phyloP scores from a whole-genome alignment of 2,113 vertebrate genomes.

The Motacilla alba region DNA sequence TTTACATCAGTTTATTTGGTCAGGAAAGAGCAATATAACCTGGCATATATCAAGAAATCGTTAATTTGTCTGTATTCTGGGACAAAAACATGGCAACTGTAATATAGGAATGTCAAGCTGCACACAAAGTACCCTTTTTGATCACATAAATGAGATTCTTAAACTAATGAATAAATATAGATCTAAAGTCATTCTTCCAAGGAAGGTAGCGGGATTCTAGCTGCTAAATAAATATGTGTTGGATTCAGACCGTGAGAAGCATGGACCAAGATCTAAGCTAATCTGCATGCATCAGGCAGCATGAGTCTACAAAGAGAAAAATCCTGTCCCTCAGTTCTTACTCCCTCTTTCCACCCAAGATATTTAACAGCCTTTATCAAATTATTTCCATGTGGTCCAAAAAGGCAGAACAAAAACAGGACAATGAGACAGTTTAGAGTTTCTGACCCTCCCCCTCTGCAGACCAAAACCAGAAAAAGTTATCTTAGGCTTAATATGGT shows the following conservation, averaged over 20 bases:
- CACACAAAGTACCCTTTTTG: not conserved
- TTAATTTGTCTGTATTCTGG: constrained; percentile 47
- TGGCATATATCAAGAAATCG: constrained; percentile 39
- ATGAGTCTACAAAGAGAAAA: not conserved
- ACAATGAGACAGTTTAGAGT: not conserved
- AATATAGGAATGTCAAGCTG: not conserved
- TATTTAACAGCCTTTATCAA: not conserved
- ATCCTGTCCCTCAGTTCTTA: not conserved
- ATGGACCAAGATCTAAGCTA: not conserved
- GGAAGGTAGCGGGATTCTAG: not conserved
- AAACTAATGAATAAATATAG: not conserved
- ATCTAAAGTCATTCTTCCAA: not conserved
- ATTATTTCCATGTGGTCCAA: not conserved
- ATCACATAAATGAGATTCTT: not conserved
- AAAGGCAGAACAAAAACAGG: not conserved
- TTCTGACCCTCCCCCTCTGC: not conserved
- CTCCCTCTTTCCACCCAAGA: not conserved
- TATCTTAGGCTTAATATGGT: not conserved
- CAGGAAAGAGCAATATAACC: constrained; percentile 52
- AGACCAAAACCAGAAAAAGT: not conserved
- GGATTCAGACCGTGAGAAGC: not conserved
- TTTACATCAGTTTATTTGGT: constrained; percentile 65
- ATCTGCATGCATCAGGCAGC: not conserved
- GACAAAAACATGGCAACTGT: constrained; percentile 17
- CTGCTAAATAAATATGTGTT: not conserved